A percentile compares a stretch with the other conserved stretches of the same genome.
phyloP scores from a whole-genome alignment of 2,888 invertebrate genomes.

The Clepsis dumicolana region DNA sequence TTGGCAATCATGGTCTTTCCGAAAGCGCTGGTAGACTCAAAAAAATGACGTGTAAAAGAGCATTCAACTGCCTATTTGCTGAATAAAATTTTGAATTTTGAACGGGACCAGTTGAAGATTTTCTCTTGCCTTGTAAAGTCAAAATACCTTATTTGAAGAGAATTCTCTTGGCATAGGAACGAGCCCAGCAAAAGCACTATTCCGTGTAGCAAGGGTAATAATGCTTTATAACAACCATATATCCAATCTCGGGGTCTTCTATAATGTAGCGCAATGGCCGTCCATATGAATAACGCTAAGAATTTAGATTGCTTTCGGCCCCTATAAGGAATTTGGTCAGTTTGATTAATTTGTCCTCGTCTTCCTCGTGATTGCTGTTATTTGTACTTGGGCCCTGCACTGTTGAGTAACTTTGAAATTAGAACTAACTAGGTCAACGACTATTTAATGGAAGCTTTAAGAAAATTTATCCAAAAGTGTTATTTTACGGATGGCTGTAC shows the following conservation, averaged over 20 bases:
- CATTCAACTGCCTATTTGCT: too few species aligned
- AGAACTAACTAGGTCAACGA: constrained; percentile 25
- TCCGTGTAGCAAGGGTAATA: constrained; percentile 25
- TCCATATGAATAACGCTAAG: constrained; percentile 58
- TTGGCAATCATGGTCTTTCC: too few species aligned
- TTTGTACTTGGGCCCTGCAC: constrained; percentile 26
- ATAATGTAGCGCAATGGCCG: constrained; percentile 41
- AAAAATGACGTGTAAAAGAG: too few species aligned
- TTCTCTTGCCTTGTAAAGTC: not conserved
- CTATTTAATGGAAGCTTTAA: constrained; percentile 25
- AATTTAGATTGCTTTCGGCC: constrained; percentile 67
- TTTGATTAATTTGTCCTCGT: constrained; percentile 58
- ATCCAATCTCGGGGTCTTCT: constrained; percentile 36
- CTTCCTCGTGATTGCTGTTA: constrained; percentile 37
- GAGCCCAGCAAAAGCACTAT: constrained; percentile 27
- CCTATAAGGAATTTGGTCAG: constrained; percentile 56
- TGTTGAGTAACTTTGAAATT: constrained; percentile 21
- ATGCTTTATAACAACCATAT: constrained; percentile 41
- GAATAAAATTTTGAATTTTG: too few species aligned
- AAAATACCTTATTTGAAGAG: not conserved
- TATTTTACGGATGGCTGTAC: constrained; percentile 8
- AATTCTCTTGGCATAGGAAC: not conserved
- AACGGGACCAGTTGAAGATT: not conserved
- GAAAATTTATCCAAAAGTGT: constrained; percentile 14
- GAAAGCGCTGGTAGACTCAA: too few species aligned